Evolutionary conservation across 35 echinoderm and acorn worm genomes (phyloP), one percentile per base, ranked within the genome.

Genomic region (Ophioderma brevispina): DNA sequence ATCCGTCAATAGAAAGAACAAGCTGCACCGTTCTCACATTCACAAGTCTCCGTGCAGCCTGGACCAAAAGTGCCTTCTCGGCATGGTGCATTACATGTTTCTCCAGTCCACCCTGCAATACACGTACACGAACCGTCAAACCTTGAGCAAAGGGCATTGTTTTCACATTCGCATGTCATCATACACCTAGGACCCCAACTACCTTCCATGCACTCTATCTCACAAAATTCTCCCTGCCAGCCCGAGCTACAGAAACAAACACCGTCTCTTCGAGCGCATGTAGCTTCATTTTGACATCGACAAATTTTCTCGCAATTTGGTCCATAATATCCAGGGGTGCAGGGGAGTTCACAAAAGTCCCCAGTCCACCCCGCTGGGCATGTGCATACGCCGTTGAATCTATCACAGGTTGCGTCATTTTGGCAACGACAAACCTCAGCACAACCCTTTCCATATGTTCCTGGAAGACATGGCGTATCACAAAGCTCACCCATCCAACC

Each of bases 401-500:
- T 78, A 80, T 91, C 63, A 82, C 97, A 99, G 1, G 33, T 75
- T n/a, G 76, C 85, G 18, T 23, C 91, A 75, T 99, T 91, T 55
- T 85, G 39, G 52, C 97, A 99, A 32, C 80, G 52, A 50, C 97
- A 99, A 25, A 63, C 28, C 1, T 55, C 80, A 36, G 55, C 75
- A 78, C 97, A 99, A 55, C 93, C 82, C 0, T 81, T 87, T 41
- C 97, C 97, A 50, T 80, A 99, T n/a, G 35, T 70, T 1, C 76
- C 94, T 21, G 6, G 39, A 17, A 32, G 31, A 84, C 97, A 99
- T 46, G 80, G 87, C 10, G 75, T 38, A 36, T 96, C 90, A 37
- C 97, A 99, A 5, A 87, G 49, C 64, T 80, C 59, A 21, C 97
- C 97, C 37, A 92, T 90, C 76, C 81, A 99, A n/a, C 97, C 97